These are phyloP conservation scores for Dioctria rufipes DNA, from an alignment of 2,888 invertebrate species.

Conservation along the genomic window DNA sequence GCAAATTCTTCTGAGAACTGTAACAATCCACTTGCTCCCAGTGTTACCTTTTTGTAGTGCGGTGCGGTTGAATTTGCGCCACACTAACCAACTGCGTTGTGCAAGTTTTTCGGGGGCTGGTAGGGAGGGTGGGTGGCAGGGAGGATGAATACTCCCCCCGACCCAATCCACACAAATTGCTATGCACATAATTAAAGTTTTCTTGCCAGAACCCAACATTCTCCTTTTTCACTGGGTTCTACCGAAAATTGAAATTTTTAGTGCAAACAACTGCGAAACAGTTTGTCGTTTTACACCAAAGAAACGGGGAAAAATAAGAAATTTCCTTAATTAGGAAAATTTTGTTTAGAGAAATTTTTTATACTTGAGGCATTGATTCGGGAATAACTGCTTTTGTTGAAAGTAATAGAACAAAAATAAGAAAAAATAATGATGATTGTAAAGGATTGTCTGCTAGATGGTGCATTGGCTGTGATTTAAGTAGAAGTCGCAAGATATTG, in stretches of 20 bases:
- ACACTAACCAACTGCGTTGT: conserved; percentile 28
- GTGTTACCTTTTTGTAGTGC: conserved; percentile 13
- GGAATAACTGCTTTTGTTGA: too few species aligned
- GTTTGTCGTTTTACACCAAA: conserved; percentile 24
- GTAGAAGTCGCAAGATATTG: too few species aligned
- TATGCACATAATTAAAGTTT: conserved; percentile 53
- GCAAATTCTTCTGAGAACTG: conserved; percentile 49
- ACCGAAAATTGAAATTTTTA: conserved; percentile 46
- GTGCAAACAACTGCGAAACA: conserved; percentile 37
- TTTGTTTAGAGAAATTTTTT: conserved; percentile 16
- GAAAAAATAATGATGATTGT: too few species aligned
- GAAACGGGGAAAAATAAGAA: conserved; percentile 3
- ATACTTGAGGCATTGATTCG: too few species aligned
- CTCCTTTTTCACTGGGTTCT: conserved; percentile 26
- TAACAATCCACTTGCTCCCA: conserved; percentile 36
- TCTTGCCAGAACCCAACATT: conserved; percentile 15
- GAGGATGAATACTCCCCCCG: not conserved
- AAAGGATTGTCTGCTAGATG: too few species aligned
- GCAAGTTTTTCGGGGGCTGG: conserved; percentile 4
- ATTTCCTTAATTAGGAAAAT: conserved; percentile 48
- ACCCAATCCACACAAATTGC: not conserved
- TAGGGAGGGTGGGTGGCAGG: not conserved
- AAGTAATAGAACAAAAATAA: too few species aligned
- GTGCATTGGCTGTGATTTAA: too few species aligned
- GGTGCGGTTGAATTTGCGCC: conserved; percentile 19